Base-by-base conservation (phyloP, 37 sponge, comb jelly and placozoan genomes). In the Geodia barretti region DNA sequence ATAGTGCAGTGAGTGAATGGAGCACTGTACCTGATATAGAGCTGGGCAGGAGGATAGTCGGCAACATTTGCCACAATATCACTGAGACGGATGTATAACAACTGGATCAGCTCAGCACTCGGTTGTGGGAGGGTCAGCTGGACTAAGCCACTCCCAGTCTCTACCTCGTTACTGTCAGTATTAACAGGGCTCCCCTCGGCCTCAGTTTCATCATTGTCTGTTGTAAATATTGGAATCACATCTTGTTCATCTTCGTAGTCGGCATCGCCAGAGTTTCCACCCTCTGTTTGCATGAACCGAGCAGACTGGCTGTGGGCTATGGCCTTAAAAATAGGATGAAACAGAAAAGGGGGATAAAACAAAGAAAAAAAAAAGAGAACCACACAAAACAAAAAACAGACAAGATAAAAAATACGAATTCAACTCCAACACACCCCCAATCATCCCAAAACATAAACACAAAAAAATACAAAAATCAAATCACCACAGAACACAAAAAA, bases 1-100 rank as follows among this genome's bases (percentile, higher is more conserved):
- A 7, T 19, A 64, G 65, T 26, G 5, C 39, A 70, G 4, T 70
- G 71, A 36, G 34, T 70, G 71, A 30, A 14, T 23, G 60, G n/a
- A n/a, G n/a, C n/a, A n/a, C 42, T 79, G 64, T 54, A 90, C 88
- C 68, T 87, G 41, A 80, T 40, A 58, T 83, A 92, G 23, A 36
- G 11, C 33, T 62, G 76, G 7, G 88, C 92, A 11, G 92, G 85
- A 24, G 92, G 85, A 25, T 81, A 77, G 78, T 75, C 78, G 2
- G 77, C 81, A 75, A 67, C 62, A 47, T 92, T 92, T 20, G 43
- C 28, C 33, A 84, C 77, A 41, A 87, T 47, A 32, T 80, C 42
- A 62, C 84, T 78, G 37, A 92, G 62, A n/a, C 88, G 61, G 39
- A 40, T 4, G 32, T 68, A 35, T 0, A 90, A 58, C 9, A 75